phyloP scores from a whole-genome alignment of 2,888 invertebrate genomes.

The Axea sp. region DNA sequence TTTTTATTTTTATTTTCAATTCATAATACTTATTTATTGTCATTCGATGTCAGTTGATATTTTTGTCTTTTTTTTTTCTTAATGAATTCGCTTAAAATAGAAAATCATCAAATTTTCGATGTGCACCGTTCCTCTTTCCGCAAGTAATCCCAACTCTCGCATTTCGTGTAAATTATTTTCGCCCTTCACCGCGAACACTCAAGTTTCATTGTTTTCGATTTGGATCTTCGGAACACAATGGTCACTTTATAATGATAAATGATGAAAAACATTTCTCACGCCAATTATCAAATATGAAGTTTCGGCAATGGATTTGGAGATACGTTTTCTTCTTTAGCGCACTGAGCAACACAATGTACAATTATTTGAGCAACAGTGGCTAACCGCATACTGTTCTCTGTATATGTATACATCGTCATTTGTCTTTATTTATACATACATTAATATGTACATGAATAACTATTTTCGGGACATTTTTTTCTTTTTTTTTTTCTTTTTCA shows the following conservation, averaged over 20 bases:
- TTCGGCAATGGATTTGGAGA: conserved; percentile 54
- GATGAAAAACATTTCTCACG: conserved; percentile 52
- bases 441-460: conserved; percentile 51
- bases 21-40: conserved; percentile 72
- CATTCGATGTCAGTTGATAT: conserved; percentile 66
- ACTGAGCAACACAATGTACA: conserved; percentile 66
- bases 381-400: conserved; percentile 60
- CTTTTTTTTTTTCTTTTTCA: conserved; percentile 3
- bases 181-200: conserved; percentile 29
- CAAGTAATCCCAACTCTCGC: not conserved
- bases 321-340: conserved; percentile 57
- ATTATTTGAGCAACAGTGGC: conserved; percentile 65
- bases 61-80: conserved; percentile 8
- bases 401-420: conserved; percentile 62
- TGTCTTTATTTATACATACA: conserved; percentile 58
- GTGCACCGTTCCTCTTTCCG: conserved; percentile 54
- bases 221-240: conserved; percentile 51
- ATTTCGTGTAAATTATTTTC: conserved; percentile 32
- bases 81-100: conserved; percentile 41
- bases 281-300: conserved; percentile 54
- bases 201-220: conserved; percentile 38
- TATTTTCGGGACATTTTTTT: conserved; percentile 55
- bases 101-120: conserved; percentile 61
- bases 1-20: conserved; percentile 62
- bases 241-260: conserved; percentile 54